Base-by-base conservation (phyloP, 2,888 invertebrate species). In the Synanthedon vespiformis region DNA sequence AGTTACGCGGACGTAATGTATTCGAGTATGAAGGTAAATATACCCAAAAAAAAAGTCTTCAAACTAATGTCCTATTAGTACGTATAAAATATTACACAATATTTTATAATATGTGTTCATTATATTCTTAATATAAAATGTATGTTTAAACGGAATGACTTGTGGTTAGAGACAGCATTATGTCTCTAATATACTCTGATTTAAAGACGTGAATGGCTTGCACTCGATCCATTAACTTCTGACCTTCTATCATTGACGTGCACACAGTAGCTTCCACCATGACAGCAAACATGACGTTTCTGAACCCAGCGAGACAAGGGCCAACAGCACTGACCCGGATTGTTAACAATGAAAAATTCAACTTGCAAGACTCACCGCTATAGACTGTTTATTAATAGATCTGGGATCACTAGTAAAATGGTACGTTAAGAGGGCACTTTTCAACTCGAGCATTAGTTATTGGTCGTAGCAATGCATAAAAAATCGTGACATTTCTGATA, bases 301-400 rank as follows among this genome's bases (percentile, higher is more conserved):
- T 44, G 44, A 34, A 44, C 44, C 63, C 64, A 57, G 54, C 51
- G 52, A 51, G 52, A 56, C 57, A 63, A 65, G 63, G 62, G 66
- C 60, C 54, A 44, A 44, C 44, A 44, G 51, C 40, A 55, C 59
- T 66, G 72, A 70, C 74, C 71, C 58, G 60, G 59, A 65, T 68
- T 54, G 55, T 52, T 44, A 34, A 48, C 54, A 57, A 68, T 72
- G 66, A 69, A 69, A 69, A 63, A 72, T 70, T 64, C 62, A 68
- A 64, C 58, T 56, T 54, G 56, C 51, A 55, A 56, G 51, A 57
- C 56, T 57, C 16, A 55, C 49, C 13, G 44, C 44, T 44, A 44
- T 12, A 14, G 12, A 14, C 44, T 13, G 44, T 44, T 44, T 44
- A 44, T 44, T 44, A 44, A 44, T 44, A 44, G 44, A 44, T 13